Percentiles rank a stretch among this genome's conserved stretches.
phyloP scores from a whole-genome alignment of 2,797 vertebrate species.

The Takifugu rubripes region DNA sequence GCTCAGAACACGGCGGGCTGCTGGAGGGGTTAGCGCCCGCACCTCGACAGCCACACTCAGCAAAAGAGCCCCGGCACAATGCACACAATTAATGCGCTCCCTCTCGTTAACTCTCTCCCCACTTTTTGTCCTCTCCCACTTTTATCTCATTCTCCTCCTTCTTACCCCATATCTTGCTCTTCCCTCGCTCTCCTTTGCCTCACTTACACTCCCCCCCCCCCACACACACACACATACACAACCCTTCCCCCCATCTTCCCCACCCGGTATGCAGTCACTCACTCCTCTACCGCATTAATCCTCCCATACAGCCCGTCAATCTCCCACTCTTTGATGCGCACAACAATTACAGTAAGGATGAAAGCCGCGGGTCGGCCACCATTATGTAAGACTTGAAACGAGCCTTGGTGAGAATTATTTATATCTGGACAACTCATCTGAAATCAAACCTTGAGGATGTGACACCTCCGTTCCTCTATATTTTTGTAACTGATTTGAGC shows the following conservation, averaged over 20 bases:
- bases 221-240: not conserved
- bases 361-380: conserved; percentile 52
- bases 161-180: conserved; percentile 36
- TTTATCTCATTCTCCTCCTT: conserved; percentile 45
- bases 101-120: conserved; percentile 72
- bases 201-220: conserved; percentile 6
- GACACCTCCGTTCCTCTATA: conserved; percentile 40
- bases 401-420: conserved; percentile 46
- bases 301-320: conserved; percentile 66
- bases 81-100: conserved; percentile 69
- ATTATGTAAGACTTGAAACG: conserved; percentile 60
- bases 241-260: conserved; percentile 1
- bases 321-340: conserved; percentile 65
- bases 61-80: conserved; percentile 73
- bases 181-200: conserved; percentile 27
- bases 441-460: conserved; percentile 40
- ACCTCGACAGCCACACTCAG: conserved; percentile 83
- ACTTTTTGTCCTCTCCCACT: conserved; percentile 66
- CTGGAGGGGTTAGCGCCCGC: conserved; percentile 83
- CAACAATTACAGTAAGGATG: conserved; percentile 68
- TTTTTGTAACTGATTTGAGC: conserved; percentile 15
- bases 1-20: conserved; percentile 85
- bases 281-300: conserved; percentile 58
- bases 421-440: conserved; percentile 52
- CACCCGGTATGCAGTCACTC: conserved; percentile 58